Base-by-base conservation (phyloP, 2,888 invertebrate genomes). In the Thyatira batis region DNA sequence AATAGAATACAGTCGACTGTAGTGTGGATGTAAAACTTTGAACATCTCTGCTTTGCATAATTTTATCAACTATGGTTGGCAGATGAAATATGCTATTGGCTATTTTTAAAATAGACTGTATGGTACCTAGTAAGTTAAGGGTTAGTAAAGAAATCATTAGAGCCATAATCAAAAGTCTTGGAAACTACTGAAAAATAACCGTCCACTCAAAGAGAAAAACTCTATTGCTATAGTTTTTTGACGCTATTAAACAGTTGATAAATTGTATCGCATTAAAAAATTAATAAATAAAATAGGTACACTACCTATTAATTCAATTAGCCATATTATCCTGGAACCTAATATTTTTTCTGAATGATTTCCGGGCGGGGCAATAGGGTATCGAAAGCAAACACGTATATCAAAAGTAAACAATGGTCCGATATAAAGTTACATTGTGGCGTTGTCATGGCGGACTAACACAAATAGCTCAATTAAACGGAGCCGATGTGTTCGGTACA, bases 391-490 rank as follows among this genome's bases (percentile, higher is more conserved):
- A 51, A 52, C 52, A 51, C 53, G 53, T 58, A 60, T 51, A 67
- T 66, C 61, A 69, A 64, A 69, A 57, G 69, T 71, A 76, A 76
- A 79, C 77, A 77, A 78, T 61, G 65, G 52, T 59, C 45, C 57
- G 60, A 73, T 80, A 80, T 79, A 80, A 80, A 80, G 78, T 80
- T 77, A 77, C 77, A 71, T 64, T 76, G 81, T 66, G 76, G 76
- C 71, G 71, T 72, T 80, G 81, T 81, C 80, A 81, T 79, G 76
- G 73, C 65, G 71, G 80, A 80, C 81, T 78, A 78, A 74, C 86
- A 86, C 87, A 87, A 89, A 89, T 86, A 82, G 87, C 87, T 87
- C 89, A 89, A 89, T 89, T 89, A 87, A 85, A 80, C 80, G 67
- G 73, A 73, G 62, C 74, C 80, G 76, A 75, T 76, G 74, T 73